phyloP scores from a whole-genome alignment of 2,113 vertebrate species.

The Chlorodrepanis virens region DNA sequence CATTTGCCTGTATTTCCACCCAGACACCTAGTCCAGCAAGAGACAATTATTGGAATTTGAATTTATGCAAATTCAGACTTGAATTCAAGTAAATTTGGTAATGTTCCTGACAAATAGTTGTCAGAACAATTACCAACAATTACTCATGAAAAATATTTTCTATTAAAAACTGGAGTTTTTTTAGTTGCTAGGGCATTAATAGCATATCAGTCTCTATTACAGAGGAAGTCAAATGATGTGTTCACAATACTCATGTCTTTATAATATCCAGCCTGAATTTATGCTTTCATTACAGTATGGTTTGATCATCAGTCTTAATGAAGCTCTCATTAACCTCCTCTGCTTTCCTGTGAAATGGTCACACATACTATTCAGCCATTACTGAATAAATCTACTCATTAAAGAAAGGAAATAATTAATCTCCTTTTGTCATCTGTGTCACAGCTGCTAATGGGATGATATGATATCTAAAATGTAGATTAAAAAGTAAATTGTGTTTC shows the following conservation, averaged over 20 bases:
- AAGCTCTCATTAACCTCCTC: slow-evolving; percentile 37
- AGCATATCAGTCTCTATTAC: not conserved
- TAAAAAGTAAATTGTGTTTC: not conserved
- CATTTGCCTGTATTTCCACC: not conserved
- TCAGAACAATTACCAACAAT: not conserved
- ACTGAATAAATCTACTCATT: not conserved
- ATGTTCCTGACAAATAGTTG: not conserved
- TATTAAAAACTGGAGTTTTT: rapidly evolving
- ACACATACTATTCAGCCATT: not conserved
- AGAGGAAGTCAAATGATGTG: not conserved
- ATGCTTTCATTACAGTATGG: slow-evolving; percentile 15
- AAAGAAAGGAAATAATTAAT: slow-evolving; percentile 42
- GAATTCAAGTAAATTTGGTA: not conserved
- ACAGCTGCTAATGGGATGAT: not conserved
- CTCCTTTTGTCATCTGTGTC: not conserved
- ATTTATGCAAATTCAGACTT: not conserved
- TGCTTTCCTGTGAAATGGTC: slow-evolving; percentile 14
- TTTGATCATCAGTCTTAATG: slow-evolving; percentile 41
- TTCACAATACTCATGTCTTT: not conserved
- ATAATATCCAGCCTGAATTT: not conserved
- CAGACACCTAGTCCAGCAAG: not conserved
- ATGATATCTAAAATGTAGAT: not conserved
- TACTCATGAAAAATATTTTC: not conserved
- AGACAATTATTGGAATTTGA: not conserved
- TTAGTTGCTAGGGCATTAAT: not conserved